Conservation (phyloP, 2,797 vertebrate genomes). For the Lepus oiostolus region DNA sequence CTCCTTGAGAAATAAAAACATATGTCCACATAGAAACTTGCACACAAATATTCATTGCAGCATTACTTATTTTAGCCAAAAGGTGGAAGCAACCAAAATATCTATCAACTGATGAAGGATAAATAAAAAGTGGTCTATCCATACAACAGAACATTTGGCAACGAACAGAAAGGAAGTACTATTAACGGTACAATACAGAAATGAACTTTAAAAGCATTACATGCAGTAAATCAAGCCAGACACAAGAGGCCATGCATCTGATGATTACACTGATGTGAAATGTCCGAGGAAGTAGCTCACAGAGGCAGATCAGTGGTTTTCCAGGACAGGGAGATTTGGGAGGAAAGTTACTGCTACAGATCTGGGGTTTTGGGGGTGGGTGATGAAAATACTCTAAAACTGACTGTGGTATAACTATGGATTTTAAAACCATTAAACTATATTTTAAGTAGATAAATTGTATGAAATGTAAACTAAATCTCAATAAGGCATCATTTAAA, state of each 20-base stretch:
- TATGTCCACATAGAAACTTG: neutral
- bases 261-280: neutral
- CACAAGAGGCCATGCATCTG: neutral
- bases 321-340: neutral
- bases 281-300: neutral
- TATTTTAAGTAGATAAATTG: constrained; percentile 57
- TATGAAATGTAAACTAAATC: neutral
- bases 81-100: neutral
- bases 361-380: neutral
- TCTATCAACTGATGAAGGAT: neutral
- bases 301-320: neutral
- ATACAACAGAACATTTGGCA: neutral
- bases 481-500: constrained; percentile 40
- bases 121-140: neutral
- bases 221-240: neutral
- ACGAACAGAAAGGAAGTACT: constrained; percentile 19
- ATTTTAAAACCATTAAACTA: constrained; percentile 36
- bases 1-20: constrained; percentile 14
- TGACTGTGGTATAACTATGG: neutral
- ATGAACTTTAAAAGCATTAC: constrained; percentile 1
- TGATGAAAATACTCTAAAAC: constrained; percentile 50
- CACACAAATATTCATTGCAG: neutral
- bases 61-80: neutral
- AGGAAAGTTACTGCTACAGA: neutral
- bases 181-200: neutral